Conservation (phyloP, 2,113 vertebrate species). For the Oceanodroma tethys region DNA sequence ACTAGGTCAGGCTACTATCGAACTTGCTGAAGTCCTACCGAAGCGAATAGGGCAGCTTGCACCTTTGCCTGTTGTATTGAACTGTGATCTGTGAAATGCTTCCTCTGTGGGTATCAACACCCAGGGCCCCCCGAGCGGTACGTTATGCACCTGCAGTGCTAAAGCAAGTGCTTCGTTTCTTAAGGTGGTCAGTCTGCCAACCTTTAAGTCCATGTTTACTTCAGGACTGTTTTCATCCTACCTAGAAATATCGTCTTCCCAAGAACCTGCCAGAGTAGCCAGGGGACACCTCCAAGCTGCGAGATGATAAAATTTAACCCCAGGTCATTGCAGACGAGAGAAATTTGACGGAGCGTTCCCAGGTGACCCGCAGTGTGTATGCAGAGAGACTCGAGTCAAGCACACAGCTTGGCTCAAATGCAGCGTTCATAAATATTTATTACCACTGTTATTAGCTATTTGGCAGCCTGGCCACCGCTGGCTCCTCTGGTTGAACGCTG, state of each 20-base stretch:
- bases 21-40: background rate
- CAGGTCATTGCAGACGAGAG: background rate
- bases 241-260: background rate
- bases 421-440: background rate
- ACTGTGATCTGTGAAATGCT: background rate
- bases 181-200: background rate
- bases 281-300: background rate
- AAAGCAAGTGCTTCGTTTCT: background rate
- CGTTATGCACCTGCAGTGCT: background rate
- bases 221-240: background rate
- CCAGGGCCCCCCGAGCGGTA: accelerated
- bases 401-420: background rate
- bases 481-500: background rate
- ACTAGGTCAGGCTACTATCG: background rate
- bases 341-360: background rate
- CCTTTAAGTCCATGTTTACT: background rate
- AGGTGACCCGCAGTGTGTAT: accelerated
- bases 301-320: background rate
- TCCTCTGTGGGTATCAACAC: background rate
- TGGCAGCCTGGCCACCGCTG: background rate
- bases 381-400: background rate
- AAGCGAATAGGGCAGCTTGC: background rate
- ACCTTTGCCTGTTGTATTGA: background rate
- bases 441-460: background rate
- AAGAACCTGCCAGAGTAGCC: background rate